These are phyloP conservation scores for Solea senegalensis DNA, from an alignment of 2,113 vertebrate species.

Conservation along the genomic window DNA sequence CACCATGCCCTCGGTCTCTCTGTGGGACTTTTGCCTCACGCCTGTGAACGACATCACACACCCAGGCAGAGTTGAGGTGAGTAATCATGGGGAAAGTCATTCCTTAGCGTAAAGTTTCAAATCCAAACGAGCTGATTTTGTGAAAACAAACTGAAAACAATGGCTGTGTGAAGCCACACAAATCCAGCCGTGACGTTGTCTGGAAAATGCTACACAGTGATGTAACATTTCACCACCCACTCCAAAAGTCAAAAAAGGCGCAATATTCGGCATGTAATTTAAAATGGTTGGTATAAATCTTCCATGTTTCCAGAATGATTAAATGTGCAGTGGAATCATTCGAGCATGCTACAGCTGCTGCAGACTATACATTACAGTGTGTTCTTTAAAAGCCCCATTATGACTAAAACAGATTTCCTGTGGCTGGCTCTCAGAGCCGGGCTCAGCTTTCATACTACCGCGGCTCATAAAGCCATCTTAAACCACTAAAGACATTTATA, in stretches of 20 bases:
- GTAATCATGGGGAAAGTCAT: not conserved
- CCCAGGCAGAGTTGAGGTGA: not conserved
- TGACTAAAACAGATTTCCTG: constrained; percentile 48
- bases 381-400: constrained; percentile 16
- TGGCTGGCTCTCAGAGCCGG: constrained; percentile 1
- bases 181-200: too few species aligned
- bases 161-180: not conserved
- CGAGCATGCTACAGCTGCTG: not conserved
- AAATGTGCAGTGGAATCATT: not conserved
- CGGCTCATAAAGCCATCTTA: constrained; percentile 13
- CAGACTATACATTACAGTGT: constrained; percentile 27
- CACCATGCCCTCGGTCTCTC: too few species aligned
- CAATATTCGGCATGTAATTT: not conserved
- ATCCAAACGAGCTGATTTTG: not conserved
- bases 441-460: constrained; percentile 10
- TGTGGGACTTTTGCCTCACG: too few species aligned
- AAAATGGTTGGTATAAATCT: not conserved
- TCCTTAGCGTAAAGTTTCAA: not conserved
- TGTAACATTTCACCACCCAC: not conserved
- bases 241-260: not conserved
- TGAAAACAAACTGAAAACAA: not conserved
- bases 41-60: too few species aligned
- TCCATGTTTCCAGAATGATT: not conserved
- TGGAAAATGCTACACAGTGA: not conserved
- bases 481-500: constrained; percentile 31